phyloP scores from a whole-genome alignment of 2,888 invertebrate genomes.

The Panorpa germanica region DNA sequence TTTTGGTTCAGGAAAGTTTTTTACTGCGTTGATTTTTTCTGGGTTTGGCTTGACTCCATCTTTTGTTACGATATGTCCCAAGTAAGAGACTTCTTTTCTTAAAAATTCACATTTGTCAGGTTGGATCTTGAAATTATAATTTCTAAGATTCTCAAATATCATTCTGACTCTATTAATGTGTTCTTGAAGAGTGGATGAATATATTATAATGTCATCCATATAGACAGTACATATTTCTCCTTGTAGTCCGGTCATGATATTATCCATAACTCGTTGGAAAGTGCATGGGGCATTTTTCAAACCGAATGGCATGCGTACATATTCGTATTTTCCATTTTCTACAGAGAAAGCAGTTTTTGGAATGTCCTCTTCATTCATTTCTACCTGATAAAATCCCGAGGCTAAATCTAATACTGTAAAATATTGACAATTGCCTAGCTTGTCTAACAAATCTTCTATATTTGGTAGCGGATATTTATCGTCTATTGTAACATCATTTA shows the following conservation, averaged over 20 bases:
- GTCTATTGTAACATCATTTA: slow-evolving; percentile 12
- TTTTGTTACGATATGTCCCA: slow-evolving; percentile 15
- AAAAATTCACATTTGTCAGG: slow-evolving; percentile 10
- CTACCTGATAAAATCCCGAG: slow-evolving; percentile 16
- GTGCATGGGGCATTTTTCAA: slow-evolving; percentile 17
- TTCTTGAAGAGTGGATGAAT: slow-evolving; percentile 10
- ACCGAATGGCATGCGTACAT: slow-evolving; percentile 17
- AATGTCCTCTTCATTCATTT: slow-evolving; percentile 12
- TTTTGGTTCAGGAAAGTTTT: slow-evolving; percentile 11
- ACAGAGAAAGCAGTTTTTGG: slow-evolving; percentile 17
- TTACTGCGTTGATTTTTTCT: slow-evolving; percentile 13
- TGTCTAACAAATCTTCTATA: slow-evolving; percentile 14
- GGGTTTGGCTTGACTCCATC: slow-evolving; percentile 16
- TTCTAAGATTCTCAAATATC: slow-evolving; percentile 6
- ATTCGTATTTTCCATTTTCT: slow-evolving; percentile 16
- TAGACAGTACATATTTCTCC: slow-evolving; percentile 14
- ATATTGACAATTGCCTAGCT: slow-evolving; percentile 13
- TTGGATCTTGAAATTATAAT: slow-evolving; percentile 11
- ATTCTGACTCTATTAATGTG: slow-evolving; percentile 10
- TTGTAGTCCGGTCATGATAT: no score
- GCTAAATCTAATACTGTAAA: slow-evolving; percentile 15
- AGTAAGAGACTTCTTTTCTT: slow-evolving; percentile 11
- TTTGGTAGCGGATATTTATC: slow-evolving; percentile 12
- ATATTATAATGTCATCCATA: slow-evolving; percentile 16
- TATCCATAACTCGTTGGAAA: slow-evolving; percentile 19